These are phyloP conservation scores for Burhinus oedicnemus DNA, from an alignment of 2,113 vertebrate genomes.

Conservation along the genomic window DNA sequence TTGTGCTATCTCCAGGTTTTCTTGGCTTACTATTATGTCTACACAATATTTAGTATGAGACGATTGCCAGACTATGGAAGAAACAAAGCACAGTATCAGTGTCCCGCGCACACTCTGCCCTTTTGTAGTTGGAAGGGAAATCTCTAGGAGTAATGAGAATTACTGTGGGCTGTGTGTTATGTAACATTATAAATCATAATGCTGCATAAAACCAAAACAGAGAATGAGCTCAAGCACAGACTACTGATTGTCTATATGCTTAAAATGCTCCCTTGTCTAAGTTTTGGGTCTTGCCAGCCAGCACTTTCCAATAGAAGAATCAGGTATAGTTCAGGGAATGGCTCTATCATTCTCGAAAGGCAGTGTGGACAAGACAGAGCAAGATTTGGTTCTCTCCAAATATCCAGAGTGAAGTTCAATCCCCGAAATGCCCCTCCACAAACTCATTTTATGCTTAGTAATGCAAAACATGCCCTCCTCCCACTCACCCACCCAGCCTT, in stretches of 20 bases:
- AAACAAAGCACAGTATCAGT: background rate
- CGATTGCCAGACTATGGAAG: background rate
- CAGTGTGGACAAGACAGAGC: background rate
- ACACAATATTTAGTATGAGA: background rate
- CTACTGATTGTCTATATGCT: background rate
- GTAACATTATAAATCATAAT: background rate
- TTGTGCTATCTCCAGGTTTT: background rate
- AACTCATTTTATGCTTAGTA: background rate
- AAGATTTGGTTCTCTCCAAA: background rate
- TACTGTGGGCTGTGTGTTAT: background rate
- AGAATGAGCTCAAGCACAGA: background rate
- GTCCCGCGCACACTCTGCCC: background rate
- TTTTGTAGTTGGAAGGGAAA: background rate
- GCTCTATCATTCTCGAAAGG: background rate
- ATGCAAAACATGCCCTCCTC: background rate
- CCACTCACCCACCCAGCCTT: rapidly evolving
- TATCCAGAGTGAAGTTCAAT: background rate
- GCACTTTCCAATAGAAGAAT: background rate
- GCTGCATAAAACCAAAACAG: background rate
- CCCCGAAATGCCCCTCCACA: background rate
- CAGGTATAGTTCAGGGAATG: background rate
- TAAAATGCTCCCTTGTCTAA: background rate
- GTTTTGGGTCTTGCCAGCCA: background rate
- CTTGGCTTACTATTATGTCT: background rate
- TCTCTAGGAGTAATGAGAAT: background rate